These are phyloP conservation scores for Octonoba sinensis DNA, from an alignment of 2,888 invertebrate genomes.

Conservation along the genomic window DNA sequence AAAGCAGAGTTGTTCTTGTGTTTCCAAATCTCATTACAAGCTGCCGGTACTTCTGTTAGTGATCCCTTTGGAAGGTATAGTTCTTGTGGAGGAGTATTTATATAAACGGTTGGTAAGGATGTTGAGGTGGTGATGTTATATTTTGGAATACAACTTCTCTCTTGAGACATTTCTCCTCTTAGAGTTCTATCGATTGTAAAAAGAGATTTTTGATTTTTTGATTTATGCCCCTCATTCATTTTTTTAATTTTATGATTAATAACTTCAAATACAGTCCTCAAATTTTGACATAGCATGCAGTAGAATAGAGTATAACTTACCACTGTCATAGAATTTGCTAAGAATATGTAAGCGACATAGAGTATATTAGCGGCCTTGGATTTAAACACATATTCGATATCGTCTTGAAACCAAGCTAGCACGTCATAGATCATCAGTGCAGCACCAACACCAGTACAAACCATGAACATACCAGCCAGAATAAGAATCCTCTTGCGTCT, in stretches of 20 bases:
- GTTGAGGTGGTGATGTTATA: not conserved
- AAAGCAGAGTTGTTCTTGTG: no score
- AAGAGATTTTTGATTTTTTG: not conserved
- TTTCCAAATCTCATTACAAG: no score
- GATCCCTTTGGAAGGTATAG: no score
- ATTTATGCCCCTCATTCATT: not conserved
- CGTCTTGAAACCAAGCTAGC: no score
- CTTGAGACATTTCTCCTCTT: not conserved
- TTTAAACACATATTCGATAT: no score
- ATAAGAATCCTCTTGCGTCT: not conserved
- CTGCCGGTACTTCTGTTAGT: no score
- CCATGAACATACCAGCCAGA: not conserved
- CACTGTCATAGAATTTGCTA: constrained; percentile 27
- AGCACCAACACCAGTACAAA: no score
- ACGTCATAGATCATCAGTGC: no score
- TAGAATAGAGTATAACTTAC: constrained; percentile 37
- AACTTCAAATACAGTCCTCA: constrained; percentile 34
- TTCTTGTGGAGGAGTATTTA: no score
- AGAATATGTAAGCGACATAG: constrained; percentile 10
- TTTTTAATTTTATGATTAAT: constrained; percentile 23
- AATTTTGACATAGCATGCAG: constrained; percentile 39
- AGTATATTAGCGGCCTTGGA: no score
- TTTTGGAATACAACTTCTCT: no score
- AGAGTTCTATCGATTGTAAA: no score
- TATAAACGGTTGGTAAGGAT: not conserved